Evolutionary conservation across 2,888 invertebrate species (phyloP).

Genomic region (Harpalus rubripes): DNA sequence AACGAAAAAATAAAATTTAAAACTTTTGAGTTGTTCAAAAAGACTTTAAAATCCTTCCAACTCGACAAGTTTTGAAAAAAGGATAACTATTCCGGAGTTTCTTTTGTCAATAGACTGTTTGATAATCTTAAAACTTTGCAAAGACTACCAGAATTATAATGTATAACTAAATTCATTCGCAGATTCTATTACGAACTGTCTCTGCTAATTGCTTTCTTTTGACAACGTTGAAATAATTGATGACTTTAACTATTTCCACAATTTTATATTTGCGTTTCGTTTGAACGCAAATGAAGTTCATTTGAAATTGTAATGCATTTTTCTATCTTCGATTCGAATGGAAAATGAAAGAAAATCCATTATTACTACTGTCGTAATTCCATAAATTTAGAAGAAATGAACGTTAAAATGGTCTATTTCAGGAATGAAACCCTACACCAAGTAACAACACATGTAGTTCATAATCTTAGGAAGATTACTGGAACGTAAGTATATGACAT

Average conservation of each 20-base stretch:
- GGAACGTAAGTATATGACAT: constrained; percentile 25
- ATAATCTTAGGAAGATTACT: constrained; percentile 31
- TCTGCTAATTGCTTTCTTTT: constrained; percentile 44
- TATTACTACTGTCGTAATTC: constrained; percentile 15
- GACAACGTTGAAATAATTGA: constrained; percentile 47
- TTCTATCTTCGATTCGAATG: constrained; percentile 26
- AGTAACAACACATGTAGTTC: constrained; percentile 29
- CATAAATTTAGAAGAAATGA: constrained; percentile 14
- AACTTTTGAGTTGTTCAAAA: constrained; percentile 50
- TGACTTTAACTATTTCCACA: constrained; percentile 46
- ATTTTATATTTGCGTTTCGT: constrained; percentile 34
- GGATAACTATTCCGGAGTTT: constrained; percentile 44
- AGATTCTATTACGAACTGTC: constrained; percentile 41
- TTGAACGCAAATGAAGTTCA: constrained; percentile 34
- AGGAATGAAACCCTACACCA: neutral
- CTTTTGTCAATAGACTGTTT: constrained; percentile 47
- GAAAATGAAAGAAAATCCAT: constrained; percentile 16
- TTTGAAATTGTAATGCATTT: constrained; percentile 48
- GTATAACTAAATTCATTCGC: constrained; percentile 35
- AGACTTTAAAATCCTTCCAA: constrained; percentile 28
- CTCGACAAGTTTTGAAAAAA: constrained; percentile 26
- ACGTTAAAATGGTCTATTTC: neutral
- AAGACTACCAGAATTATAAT: constrained; percentile 49
- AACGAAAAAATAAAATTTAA: constrained; percentile 39
- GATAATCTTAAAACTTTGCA: constrained; percentile 48